These are phyloP conservation scores for Microplitis deprimator DNA, from an alignment of 2,888 invertebrate species.

Conservation along the genomic window DNA sequence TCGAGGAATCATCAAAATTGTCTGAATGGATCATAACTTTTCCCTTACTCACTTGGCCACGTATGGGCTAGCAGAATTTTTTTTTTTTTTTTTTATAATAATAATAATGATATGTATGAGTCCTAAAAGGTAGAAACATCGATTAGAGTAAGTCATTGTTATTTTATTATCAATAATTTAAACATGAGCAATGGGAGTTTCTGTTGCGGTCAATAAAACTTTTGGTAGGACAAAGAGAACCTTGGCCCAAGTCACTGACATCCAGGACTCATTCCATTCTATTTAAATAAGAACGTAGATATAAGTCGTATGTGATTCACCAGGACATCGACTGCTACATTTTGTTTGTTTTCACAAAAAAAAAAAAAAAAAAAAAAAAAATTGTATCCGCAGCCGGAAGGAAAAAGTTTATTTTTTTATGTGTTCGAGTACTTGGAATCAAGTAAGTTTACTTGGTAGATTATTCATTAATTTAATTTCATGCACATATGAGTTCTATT, in stretches of 20 bases:
- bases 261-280: constrained; percentile 62
- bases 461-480: no score
- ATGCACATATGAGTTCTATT: no score
- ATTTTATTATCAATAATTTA: constrained; percentile 14
- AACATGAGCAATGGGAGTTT: constrained; percentile 6
- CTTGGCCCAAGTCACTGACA: constrained; percentile 53
- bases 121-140: no score
- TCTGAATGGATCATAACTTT: not conserved
- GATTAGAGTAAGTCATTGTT: constrained; percentile 2
- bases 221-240: constrained; percentile 35
- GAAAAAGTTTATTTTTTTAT: no score
- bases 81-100: no score
- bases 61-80: no score
- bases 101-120: no score
- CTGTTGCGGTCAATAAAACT: constrained; percentile 22
- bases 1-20: no score
- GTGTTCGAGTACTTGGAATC: not conserved
- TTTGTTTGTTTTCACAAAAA: constrained; percentile 13
- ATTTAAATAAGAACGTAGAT: constrained; percentile 56
- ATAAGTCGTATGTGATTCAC: constrained; percentile 19
- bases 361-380: not conserved
- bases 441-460: not conserved
- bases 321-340: constrained; percentile 21
- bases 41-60: not conserved
- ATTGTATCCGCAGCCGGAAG: not conserved